Evolutionary conservation across 2,797 vertebrate species (phyloP).

Genomic region (Spea hammondii): DNA sequence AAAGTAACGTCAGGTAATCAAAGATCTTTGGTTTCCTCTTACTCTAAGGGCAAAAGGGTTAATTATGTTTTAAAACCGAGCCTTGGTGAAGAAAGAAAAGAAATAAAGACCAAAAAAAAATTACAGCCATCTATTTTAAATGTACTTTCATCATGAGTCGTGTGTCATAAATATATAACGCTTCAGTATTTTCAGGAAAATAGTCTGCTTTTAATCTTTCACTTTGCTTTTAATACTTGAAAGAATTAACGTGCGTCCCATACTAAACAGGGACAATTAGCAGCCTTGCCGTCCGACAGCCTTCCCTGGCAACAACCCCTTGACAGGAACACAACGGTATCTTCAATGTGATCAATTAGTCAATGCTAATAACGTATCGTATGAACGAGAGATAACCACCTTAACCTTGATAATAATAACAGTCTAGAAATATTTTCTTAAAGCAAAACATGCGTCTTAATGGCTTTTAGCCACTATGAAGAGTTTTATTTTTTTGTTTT

Average conservation of each 20-base stretch:
- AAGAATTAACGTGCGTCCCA: conserved; percentile 55
- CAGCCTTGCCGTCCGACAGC: conserved; percentile 58
- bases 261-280: conserved; percentile 64
- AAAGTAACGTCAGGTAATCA: conserved; percentile 42
- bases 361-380: conserved; percentile 56
- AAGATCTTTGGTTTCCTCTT: conserved; percentile 13
- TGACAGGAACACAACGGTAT: conserved; percentile 57
- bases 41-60: conserved; percentile 44
- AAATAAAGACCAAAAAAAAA: conserved; percentile 38
- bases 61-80: conserved; percentile 55
- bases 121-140: conserved; percentile 55
- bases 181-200: conserved; percentile 56
- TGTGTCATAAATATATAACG: conserved; percentile 59
- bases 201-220: conserved; percentile 62
- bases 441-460: background rate
- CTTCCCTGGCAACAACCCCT: conserved; percentile 56
- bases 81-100: conserved; percentile 39
- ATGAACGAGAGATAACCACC: conserved; percentile 55
- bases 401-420: conserved; percentile 54
- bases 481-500: too few species aligned
- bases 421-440: background rate
- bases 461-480: too few species aligned
- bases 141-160: conserved; percentile 54
- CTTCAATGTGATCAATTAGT: conserved; percentile 63
- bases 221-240: conserved; percentile 61